These are phyloP conservation scores for Macrobrachium nipponense DNA, from an alignment of 1,140 invertebrate species.

Conservation along the genomic window DNA sequence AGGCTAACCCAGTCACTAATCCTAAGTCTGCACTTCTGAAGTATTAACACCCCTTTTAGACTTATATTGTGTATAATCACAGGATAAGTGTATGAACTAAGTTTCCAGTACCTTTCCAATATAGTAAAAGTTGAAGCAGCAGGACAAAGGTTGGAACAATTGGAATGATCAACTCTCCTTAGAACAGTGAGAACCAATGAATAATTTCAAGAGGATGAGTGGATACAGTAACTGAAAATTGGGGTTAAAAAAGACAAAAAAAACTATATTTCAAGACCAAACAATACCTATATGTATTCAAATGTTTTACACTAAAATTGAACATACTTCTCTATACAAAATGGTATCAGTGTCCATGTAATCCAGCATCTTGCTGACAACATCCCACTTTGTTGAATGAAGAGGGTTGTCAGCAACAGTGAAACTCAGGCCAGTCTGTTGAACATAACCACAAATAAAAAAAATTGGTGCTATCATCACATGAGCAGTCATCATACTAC, in stretches of 20 bases:
- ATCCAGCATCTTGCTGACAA: constrained; percentile 83
- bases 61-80: no score
- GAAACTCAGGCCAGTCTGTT: constrained; percentile 83
- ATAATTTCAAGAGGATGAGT: no score
- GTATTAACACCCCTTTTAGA: no score
- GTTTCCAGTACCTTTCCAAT: no score
- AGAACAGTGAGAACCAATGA: no score
- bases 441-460: background rate
- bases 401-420: constrained; percentile 93
- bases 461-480: background rate
- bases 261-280: background rate
- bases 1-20: no score
- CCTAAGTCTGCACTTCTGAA: no score
- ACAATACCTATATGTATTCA: background rate
- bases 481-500: background rate
- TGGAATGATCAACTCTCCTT: no score
- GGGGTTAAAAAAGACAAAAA: background rate
- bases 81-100: no score
- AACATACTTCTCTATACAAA: constrained; percentile 76
- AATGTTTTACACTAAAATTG: background rate
- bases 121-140: no score
- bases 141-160: no score
- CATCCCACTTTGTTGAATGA: constrained; percentile 79
- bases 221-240: background rate
- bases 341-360: constrained; percentile 91